Percentiles rank a stretch among this genome's conserved stretches.
Evolutionary conservation across 30 jellyfish, hydroid and myxozoan genomes (phyloP).

Genomic region (Cassiopea andromeda): DNA sequence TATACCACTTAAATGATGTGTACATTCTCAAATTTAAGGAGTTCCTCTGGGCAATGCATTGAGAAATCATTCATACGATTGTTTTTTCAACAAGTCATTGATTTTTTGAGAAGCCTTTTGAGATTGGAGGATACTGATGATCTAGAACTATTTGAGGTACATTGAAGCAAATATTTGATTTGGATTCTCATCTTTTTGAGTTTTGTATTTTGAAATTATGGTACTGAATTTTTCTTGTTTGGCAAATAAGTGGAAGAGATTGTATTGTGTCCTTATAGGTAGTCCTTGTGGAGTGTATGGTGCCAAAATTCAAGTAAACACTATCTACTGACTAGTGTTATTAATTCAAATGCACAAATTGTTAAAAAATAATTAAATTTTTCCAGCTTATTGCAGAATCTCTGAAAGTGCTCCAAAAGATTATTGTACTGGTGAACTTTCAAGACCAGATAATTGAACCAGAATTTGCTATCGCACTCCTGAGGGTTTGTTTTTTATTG

Average conservation of each 20-base stretch:
- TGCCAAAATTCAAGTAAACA: too few species aligned
- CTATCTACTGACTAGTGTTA: too few species aligned
- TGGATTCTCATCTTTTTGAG: too few species aligned
- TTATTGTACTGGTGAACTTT: constrained; percentile 37
- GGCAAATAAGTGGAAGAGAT: too few species aligned
- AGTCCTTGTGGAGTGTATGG: too few species aligned
- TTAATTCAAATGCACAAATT: too few species aligned
- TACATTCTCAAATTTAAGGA: not conserved
- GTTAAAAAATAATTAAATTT: too few species aligned
- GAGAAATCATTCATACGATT: constrained; percentile 63
- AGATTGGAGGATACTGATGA: constrained; percentile 48
- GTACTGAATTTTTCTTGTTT: too few species aligned
- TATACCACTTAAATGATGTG: not conserved
- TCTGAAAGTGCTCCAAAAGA: constrained; percentile 71
- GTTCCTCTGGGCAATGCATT: constrained; percentile 33
- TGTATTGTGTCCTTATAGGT: too few species aligned
- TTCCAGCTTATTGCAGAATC: constrained; percentile 73
- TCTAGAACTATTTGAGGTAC: constrained; percentile 55
- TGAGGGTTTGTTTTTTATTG: constrained; percentile 41
- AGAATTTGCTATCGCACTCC: constrained; percentile 87
- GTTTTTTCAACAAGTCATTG: constrained; percentile 62
- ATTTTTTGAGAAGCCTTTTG: constrained; percentile 43
- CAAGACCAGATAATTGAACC: constrained; percentile 87
- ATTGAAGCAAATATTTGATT: too few species aligned
- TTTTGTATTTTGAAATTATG: too few species aligned